Percentiles rank a stretch among this genome's conserved stretches.
Evolutionary conservation across 2,113 vertebrate species (phyloP).

Genomic region (Pao palembangensis): DNA sequence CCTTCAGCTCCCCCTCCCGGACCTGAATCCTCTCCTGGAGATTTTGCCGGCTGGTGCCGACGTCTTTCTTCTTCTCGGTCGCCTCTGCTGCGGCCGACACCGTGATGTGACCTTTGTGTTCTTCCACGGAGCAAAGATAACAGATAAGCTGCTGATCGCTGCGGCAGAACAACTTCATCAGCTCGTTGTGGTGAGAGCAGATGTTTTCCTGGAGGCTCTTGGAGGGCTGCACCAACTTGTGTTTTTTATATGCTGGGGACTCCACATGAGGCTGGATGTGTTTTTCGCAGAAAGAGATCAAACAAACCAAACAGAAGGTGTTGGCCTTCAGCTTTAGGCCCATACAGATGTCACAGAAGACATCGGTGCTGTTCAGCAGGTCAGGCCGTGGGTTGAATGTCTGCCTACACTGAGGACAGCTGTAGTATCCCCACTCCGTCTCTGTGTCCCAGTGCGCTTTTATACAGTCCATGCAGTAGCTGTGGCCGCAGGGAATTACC

Average conservation of each 20-base stretch:
- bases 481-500: not conserved
- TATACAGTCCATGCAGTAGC: not conserved
- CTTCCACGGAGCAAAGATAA: not conserved
- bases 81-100: not conserved
- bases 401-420: slow-evolving; percentile 1
- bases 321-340: not conserved
- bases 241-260: not conserved
- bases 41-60: not conserved
- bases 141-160: slow-evolving; percentile 1
- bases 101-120: not conserved
- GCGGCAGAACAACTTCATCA: slow-evolving; percentile 1
- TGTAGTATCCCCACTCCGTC: not conserved
- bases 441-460: not conserved
- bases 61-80: not conserved
- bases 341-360: slow-evolving; percentile 1
- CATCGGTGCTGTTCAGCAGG: not conserved
- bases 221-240: slow-evolving; percentile 1
- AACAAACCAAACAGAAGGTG: not conserved
- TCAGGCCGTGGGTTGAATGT: not conserved
- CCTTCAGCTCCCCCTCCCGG: not conserved
- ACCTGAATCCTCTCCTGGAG: not conserved
- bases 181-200: not conserved
- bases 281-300: not conserved
- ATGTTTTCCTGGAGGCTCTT: not conserved
- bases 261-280: not conserved